A percentile compares a stretch with the other conserved stretches of the same genome.
phyloP scores from a whole-genome alignment of 2,797 vertebrate species.

The Chrosomus eos region DNA sequence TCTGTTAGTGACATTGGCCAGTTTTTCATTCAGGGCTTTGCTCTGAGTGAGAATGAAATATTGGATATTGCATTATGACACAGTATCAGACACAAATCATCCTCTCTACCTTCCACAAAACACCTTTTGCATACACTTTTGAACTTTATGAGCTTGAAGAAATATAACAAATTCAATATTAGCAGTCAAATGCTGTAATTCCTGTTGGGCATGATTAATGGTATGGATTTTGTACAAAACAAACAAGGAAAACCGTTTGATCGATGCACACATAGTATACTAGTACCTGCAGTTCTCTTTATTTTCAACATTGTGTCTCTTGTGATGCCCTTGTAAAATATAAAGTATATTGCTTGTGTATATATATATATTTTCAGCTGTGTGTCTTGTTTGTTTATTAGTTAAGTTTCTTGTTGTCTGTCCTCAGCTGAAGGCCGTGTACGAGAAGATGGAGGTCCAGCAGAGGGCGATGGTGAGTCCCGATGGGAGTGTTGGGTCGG shows the following conservation, averaged over 20 bases:
- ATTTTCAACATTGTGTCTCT: background rate
- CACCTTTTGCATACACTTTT: background rate
- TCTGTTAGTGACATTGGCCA: slow-evolving; percentile 29
- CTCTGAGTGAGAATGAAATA: slow-evolving; percentile 20
- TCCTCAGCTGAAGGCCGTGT: slow-evolving; percentile 88
- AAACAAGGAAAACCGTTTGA: background rate
- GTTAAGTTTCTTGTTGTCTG: slow-evolving; percentile 25
- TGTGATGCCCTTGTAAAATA: background rate
- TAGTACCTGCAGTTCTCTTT: background rate
- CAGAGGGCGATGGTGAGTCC: slow-evolving; percentile 71
- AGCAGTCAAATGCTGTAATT: background rate
- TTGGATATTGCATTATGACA: slow-evolving; percentile 26
- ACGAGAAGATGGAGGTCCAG: slow-evolving; percentile 80
- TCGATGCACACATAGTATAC: background rate
- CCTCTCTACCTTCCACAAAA: background rate
- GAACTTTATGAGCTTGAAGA: background rate
- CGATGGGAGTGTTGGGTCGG: slow-evolving; percentile 64
- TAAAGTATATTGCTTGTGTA: background rate
- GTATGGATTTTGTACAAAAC: background rate
- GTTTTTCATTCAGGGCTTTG: slow-evolving; percentile 31
- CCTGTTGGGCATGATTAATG: background rate
- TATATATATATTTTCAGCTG: background rate
- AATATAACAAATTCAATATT: background rate
- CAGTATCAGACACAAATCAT: background rate
- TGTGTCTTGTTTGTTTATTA: background rate